These are phyloP conservation scores for Diorhabda sublineata DNA, from an alignment of 1,140 invertebrate genomes.

Conservation along the genomic window DNA sequence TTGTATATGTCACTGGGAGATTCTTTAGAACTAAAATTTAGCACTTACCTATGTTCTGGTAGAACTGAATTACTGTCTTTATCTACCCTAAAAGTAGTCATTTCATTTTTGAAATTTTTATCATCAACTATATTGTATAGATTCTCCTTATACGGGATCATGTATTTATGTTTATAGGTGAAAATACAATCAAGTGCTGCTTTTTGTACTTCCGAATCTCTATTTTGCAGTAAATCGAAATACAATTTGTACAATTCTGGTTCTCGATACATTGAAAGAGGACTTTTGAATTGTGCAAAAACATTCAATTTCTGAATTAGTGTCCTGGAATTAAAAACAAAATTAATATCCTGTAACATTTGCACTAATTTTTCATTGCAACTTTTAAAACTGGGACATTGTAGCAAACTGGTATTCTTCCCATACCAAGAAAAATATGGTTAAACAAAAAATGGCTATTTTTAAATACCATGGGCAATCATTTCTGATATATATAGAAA, in stretches of 20 bases:
- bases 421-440: too few species aligned
- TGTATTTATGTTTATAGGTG: conserved; percentile 74
- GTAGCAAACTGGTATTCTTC: too few species aligned
- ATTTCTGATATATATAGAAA: too few species aligned
- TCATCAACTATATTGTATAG: conserved; percentile 78
- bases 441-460: too few species aligned
- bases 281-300: conserved; percentile 76
- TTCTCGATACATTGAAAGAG: conserved; percentile 72
- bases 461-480: too few species aligned
- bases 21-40: too few species aligned
- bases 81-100: conserved; percentile 74
- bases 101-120: conserved; percentile 79
- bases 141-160: conserved; percentile 73
- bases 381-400: too few species aligned
- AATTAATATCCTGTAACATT: neutral
- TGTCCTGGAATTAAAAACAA: conserved; percentile 49
- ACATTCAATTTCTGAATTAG: conserved; percentile 70
- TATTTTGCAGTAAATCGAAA: conserved; percentile 72
- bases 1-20: too few species aligned
- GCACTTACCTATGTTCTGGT: conserved; percentile 55
- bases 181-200: conserved; percentile 79
- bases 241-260: conserved; percentile 70
- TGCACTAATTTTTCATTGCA: too few species aligned
- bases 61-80: conserved; percentile 63
- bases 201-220: conserved; percentile 75